Evolutionary conservation across 2,888 invertebrate species (phyloP), one percentile per base, ranked within the genome.

Genomic region (Cryptocheilus praepositus): DNA sequence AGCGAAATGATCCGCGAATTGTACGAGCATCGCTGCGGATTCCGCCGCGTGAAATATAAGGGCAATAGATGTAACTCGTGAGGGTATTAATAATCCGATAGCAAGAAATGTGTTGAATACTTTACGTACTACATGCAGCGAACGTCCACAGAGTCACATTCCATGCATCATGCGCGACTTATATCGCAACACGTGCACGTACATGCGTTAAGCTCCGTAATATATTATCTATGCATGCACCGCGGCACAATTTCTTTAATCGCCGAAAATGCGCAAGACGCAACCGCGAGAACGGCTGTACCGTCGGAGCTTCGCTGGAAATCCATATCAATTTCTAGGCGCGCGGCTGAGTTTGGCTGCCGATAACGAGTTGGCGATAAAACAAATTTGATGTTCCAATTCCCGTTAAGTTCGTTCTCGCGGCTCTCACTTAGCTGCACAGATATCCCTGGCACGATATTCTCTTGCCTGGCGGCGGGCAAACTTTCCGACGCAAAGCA

Each of bases 331-430:
- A 59, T 73, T 67, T 43, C 45, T 61, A 18, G 49, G 8, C 36
- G 36, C 36, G 8, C 36, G 36, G 36, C 36, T 36, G 36, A 36
- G 8, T 36, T 11, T 36, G 44, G 36, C 62, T 55, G 18, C 49
- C 66, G 71, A 76, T 77, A 77, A 77, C 77, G 77, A 77, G 68
- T 61, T 63, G 70, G 49, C 62, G 67, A 65, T 70, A 61, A 77
- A 77, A 77, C 76, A 74, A 77, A 77, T 77, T 77, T 77, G 71
- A 73, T 77, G 70, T 76, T 72, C 67, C 71, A 74, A 77, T 77
- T 75, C 72, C 64, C 70, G 71, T 56, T 69, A 68, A 73, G 69
- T 52, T 65, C 64, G 62, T 61, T 53, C 56, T 44, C 65, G 16
- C 64, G 51, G 55, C 64, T 62, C 13, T 18, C 62, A 19, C 60